Base-by-base conservation (phyloP, 2,888 invertebrate species). In the Cataglyphis cursor region DNA sequence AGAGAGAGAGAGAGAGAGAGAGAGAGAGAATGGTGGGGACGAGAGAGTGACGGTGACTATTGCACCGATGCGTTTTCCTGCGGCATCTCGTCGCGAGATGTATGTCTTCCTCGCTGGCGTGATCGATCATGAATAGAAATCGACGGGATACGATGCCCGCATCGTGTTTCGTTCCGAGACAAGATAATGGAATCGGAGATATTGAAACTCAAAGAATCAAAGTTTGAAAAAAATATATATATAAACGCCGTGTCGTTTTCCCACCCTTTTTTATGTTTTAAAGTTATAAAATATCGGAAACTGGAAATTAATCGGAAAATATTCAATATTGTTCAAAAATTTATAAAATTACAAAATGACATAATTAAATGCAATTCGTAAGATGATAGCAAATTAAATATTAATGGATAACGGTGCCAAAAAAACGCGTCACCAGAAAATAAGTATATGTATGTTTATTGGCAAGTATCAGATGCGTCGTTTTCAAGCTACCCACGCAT, bases 31-130 rank as follows among this genome's bases (percentile, higher is more conserved):
- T n/a, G 73, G 59, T 21, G 6, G 65, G 44, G 65, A 41, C 15
- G 24, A 31, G 59, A 70, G 59, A 68, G 70, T 24, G 44, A 61
- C 44, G 59, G 48, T 59, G 70, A 61, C 78, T 80, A 70, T 80
- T 80, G 78, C 78, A 80, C 70, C 78, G 70, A 80, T 80, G 78
- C 78, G 78, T 80, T 80, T 80, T 80, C 78, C 78, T 80, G 78
- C 78, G 59, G 59, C 78, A 61, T 80, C 70, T 80, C 78, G 78
- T 80, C 70, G 78, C 78, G 78, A 80, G 78, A 80, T 80, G 70
- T 80, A 80, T 80, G 78, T 80, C 78, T 80, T 80, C 78, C 78
- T 80, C 70, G 78, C 44, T 24, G 70, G 59, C 59, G 59, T 80
- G 78, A 80, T 80, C 78, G 70, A 80, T 80, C 78, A 70, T 80